Evolutionary conservation across 1,140 invertebrate species (phyloP).

Genomic region (Heliconius hermathena): DNA sequence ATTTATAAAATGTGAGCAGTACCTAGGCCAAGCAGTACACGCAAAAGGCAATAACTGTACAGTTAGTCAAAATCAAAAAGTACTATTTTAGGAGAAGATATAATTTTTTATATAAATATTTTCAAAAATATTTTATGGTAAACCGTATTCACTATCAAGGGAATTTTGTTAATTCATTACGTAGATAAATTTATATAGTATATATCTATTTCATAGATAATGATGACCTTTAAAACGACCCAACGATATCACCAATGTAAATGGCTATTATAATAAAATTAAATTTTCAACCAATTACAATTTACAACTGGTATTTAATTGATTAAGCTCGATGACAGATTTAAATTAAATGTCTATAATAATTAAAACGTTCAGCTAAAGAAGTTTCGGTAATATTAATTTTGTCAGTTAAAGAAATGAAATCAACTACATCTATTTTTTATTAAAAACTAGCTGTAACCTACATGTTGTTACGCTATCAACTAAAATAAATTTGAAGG

Average conservation of each 20-base stretch:
- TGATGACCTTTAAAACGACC: not conserved
- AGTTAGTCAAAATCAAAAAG: no score
- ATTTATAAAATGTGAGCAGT: no score
- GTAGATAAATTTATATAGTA: not conserved
- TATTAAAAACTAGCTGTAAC: no score
- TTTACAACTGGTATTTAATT: slow-evolving; percentile 5
- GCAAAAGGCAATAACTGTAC: no score
- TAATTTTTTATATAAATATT: not conserved
- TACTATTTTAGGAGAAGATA: no score
- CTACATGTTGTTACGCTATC: no score
- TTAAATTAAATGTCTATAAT: not conserved
- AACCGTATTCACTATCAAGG: not conserved
- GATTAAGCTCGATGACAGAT: slow-evolving; percentile 4
- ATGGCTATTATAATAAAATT: slow-evolving; percentile 4
- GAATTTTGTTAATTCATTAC: not conserved
- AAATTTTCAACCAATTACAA: slow-evolving; percentile 10
- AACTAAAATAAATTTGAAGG: no score
- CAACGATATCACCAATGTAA: not conserved
- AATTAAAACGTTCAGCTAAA: no score
- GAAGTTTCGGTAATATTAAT: no score
- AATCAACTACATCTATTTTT: no score
- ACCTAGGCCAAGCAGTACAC: no score
- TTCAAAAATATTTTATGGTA: not conserved
- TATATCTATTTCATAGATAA: slow-evolving; percentile 8
- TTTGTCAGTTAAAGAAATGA: no score